Conservation (phyloP, 2,888 invertebrate genomes). For the Hipparchia semele region DNA sequence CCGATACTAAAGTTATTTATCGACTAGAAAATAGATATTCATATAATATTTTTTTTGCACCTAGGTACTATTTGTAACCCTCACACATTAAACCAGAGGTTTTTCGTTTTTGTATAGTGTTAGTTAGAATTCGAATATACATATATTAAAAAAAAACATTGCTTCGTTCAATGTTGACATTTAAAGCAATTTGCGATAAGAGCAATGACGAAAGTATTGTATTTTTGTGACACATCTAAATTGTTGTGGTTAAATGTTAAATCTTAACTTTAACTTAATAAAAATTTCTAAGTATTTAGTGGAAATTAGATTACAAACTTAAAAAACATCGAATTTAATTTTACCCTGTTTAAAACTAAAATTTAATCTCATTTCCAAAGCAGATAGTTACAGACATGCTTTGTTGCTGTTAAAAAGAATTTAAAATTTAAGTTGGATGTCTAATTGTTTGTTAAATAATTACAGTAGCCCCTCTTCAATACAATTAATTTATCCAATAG, state of each 20-base stretch:
- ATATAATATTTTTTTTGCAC: background rate
- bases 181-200: background rate
- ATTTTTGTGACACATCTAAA: background rate
- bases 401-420: background rate
- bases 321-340: background rate
- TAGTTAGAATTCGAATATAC: background rate
- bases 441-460: background rate
- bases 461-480: background rate
- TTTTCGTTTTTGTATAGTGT: background rate
- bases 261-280: background rate
- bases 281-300: background rate
- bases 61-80: too few species aligned
- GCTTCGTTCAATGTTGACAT: background rate
- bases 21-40: slow-evolving; percentile 7
- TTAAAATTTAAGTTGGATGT: background rate
- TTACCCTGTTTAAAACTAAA: slow-evolving; percentile 15
- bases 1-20: background rate
- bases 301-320: background rate
- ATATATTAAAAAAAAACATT: background rate
- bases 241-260: background rate
- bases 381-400: background rate
- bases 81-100: too few species aligned
- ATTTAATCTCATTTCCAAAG: slow-evolving; percentile 8
- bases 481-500: background rate
- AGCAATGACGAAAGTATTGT: background rate